Base-by-base conservation (phyloP, 2,888 invertebrate species). In the Andrena bucephala region DNA sequence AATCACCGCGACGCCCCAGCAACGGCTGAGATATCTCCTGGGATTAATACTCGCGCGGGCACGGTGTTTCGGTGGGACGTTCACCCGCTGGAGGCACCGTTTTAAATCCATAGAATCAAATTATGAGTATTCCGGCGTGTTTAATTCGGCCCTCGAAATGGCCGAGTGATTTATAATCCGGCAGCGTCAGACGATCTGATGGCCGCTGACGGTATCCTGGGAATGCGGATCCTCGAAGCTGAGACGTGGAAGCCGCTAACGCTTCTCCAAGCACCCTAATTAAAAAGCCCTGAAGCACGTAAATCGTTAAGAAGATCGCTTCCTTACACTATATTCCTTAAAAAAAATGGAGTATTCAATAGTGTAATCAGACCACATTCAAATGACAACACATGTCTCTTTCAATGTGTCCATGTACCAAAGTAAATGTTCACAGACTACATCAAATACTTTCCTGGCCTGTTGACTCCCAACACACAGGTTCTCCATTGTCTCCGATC, bases 21-120 rank as follows among this genome's bases (percentile, higher is more conserved):
- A 77, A 73, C 84, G 74, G 68, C 73, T 84, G 85, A 77, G 86
- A 90, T 90, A 88, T 88, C 88, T 87, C 83, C 88, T 68, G 70
- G 88, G 89, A 91, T 90, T 90, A 90, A 89, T 89, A 86, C 84
- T 52, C 75, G 63, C 50, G 74, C 73, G 72, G 83, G 52, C 62
- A 36, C 71, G 71, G 65, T 33, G 75, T 36, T 68, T 62, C 36
- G 57, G 68, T 36, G 31, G 42, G 59, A 50, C 48, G 24, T 63
- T 50, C 50, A 27, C 29, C 60, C 52, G 8, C 62, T 54, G 33
- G 66, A 42, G 50, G 57, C 72, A 33, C 52, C 65, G 27, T 36
- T 66, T 77, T 72, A 52, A 74, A 67, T 73, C 86, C 73, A 83
- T 84, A 71, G 71, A 85, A 77, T 75, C 86, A 80, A 90, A 85